Evolutionary conservation across 2,113 vertebrate genomes (phyloP).

Genomic region (Nothoprocta perdicaria): DNA sequence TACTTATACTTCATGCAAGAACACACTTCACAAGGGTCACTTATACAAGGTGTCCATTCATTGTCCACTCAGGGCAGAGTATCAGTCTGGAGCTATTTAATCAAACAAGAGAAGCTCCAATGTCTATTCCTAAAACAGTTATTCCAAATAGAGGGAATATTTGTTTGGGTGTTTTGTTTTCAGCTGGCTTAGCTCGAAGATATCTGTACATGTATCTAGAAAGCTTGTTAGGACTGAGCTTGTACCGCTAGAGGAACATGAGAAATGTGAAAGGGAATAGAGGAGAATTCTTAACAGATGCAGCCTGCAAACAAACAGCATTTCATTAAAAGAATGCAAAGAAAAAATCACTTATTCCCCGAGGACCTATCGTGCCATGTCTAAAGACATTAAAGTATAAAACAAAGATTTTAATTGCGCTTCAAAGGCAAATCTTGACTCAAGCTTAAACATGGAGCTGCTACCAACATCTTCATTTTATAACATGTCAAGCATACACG

Average conservation of each 20-base stretch:
- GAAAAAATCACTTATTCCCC: not conserved
- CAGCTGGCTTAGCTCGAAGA: not conserved
- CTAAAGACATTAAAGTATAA: not conserved
- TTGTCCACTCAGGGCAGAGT: not conserved
- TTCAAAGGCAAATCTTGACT: not conserved
- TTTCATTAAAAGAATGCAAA: not conserved
- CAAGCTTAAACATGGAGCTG: not conserved
- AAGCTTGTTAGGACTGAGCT: not conserved
- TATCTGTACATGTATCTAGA: rapidly evolving
- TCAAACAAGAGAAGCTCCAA: not conserved
- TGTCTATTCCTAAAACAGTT: not conserved
- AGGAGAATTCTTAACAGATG: not conserved
- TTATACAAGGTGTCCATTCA: not conserved
- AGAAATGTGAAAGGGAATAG: not conserved
- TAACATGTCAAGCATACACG: constrained; percentile 22
- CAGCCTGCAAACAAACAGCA: not conserved
- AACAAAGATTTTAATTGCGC: not conserved
- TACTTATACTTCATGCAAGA: not conserved
- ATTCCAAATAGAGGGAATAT: not conserved
- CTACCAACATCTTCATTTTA: constrained; percentile 43
- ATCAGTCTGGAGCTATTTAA: not conserved
- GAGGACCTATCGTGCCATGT: not conserved
- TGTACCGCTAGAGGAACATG: not conserved
- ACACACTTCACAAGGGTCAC: not conserved
- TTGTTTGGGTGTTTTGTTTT: not conserved